A percentile compares a stretch with the other conserved stretches of the same genome.
These are phyloP conservation scores for Epirrita christyi DNA, from an alignment of 2,888 invertebrate genomes.

Conservation along the genomic window DNA sequence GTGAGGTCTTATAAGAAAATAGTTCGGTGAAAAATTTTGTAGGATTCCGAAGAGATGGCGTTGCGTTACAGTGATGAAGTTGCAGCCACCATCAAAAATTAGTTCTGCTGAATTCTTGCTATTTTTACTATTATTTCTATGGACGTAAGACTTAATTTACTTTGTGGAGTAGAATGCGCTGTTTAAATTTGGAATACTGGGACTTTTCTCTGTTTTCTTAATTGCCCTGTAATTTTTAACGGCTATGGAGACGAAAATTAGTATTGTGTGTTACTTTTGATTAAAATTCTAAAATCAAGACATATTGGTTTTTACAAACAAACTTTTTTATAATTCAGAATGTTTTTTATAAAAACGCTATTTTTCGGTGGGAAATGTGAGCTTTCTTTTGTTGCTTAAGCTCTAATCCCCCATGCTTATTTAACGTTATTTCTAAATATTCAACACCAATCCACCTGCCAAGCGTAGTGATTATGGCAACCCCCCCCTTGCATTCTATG, in stretches of 20 bases:
- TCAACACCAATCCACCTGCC: too few relatives aligned
- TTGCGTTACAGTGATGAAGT: slow-evolving; percentile 63
- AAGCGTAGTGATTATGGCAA: too few relatives aligned
- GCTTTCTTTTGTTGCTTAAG: too few relatives aligned
- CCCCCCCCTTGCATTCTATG: too few relatives aligned
- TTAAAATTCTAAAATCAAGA: slow-evolving; percentile 9
- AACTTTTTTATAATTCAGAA: background rate
- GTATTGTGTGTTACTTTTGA: slow-evolving; percentile 29
- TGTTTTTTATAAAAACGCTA: too few relatives aligned
- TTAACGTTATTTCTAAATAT: too few relatives aligned
- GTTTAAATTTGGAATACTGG: slow-evolving; percentile 45
- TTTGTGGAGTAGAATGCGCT: slow-evolving; percentile 16
- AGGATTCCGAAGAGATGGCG: slow-evolving; percentile 80
- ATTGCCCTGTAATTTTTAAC: slow-evolving; percentile 40
- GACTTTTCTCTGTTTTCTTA: slow-evolving; percentile 41
- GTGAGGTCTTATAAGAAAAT: slow-evolving; percentile 82
- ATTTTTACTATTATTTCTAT: slow-evolving; percentile 41
- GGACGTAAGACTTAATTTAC: slow-evolving; percentile 41
- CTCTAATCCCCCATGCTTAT: too few relatives aligned
- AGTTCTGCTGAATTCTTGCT: slow-evolving; percentile 45
- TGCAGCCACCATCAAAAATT: slow-evolving; percentile 69
- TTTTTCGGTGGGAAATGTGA: too few relatives aligned
- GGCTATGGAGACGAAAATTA: slow-evolving; percentile 36
- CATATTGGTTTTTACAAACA: background rate
- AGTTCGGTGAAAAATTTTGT: slow-evolving; percentile 81